Conservation (phyloP, 2,113 vertebrate genomes). For the Centropus bengalensis region DNA sequence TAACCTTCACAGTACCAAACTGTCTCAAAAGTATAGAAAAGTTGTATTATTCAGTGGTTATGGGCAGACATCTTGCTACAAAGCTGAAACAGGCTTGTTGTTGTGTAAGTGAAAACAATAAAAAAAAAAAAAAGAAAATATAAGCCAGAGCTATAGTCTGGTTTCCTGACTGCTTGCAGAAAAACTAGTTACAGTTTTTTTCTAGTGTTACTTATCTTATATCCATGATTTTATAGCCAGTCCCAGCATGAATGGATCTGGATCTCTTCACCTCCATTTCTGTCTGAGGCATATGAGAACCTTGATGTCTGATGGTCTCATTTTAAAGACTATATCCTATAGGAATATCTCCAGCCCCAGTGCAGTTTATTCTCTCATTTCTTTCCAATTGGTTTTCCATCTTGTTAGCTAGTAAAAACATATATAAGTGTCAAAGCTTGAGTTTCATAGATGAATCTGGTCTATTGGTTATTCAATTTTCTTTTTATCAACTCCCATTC, state of each 20-base stretch:
- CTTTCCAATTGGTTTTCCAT: background rate
- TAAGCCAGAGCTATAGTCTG: background rate
- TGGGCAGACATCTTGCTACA: background rate
- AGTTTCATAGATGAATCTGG: background rate
- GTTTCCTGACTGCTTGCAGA: background rate
- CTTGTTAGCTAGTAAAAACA: background rate
- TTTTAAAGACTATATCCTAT: background rate
- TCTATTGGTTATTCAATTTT: background rate
- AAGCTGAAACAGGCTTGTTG: background rate
- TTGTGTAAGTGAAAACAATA: background rate
- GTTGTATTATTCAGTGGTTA: background rate
- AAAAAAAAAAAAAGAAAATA: background rate
- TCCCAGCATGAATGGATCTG: background rate
- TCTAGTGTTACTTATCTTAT: background rate
- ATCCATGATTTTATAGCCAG: background rate
- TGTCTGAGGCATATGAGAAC: background rate
- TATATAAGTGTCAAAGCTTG: background rate
- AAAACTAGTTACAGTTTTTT: background rate
- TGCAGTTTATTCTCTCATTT: background rate
- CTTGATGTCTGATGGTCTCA: background rate
- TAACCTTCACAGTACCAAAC: background rate
- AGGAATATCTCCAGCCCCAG: background rate
- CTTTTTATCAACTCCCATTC: background rate
- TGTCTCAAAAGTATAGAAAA: background rate
- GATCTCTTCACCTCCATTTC: background rate